Percentiles rank a stretch among this genome's conserved stretches.
These are phyloP conservation scores for Chiroxiphia lanceolata DNA, from an alignment of 2,797 vertebrate species.

Conservation along the genomic window DNA sequence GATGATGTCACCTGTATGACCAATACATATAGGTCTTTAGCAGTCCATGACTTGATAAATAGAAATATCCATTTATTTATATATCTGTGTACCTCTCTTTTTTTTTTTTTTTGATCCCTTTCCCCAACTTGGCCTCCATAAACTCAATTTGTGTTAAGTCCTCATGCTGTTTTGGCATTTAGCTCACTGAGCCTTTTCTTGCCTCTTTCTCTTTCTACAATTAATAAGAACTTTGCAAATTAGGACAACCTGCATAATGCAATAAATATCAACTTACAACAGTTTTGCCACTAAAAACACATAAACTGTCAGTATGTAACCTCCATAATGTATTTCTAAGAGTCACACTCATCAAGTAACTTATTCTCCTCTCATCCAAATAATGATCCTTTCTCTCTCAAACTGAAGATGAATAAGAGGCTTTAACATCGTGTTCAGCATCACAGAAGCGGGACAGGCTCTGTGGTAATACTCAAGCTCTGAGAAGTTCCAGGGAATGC, in stretches of 20 bases:
- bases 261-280: background rate
- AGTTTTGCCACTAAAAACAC: background rate
- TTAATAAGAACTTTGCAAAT: background rate
- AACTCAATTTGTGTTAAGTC: background rate
- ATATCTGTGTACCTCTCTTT: background rate
- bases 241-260: background rate
- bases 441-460: background rate
- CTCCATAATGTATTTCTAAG: background rate
- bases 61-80: background rate
- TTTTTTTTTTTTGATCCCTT: background rate
- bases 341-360: background rate
- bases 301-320: background rate
- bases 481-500: background rate
- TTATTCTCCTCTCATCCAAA: background rate
- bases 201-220: background rate
- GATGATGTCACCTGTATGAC: background rate
- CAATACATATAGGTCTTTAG: background rate
- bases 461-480: background rate
- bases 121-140: background rate
- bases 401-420: background rate
- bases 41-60: background rate
- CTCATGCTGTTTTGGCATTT: background rate
- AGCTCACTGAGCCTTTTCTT: background rate
- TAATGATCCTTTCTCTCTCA: background rate
- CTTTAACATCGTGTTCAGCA: rapidly evolving